A percentile compares a stretch with the other conserved stretches of the same genome.
phyloP scores from a whole-genome alignment of 2,888 invertebrate species.

The Apoda limacodes region DNA sequence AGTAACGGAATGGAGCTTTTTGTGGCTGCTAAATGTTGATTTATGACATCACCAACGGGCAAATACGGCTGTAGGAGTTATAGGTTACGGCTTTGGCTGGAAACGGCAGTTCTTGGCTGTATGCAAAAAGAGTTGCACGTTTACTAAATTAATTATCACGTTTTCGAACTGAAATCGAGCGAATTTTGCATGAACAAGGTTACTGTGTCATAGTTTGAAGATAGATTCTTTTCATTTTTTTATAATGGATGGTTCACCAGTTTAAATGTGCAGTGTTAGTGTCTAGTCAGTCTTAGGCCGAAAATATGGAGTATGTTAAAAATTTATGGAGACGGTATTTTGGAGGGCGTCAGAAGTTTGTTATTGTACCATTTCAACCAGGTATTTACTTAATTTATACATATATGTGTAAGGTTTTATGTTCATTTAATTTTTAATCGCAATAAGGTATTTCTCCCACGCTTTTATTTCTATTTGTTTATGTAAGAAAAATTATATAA shows the following conservation, averaged over 20 bases:
- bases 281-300: no score
- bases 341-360: conserved; percentile 40
- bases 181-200: no score
- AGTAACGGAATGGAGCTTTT: conserved; percentile 38
- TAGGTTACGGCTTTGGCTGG: conserved; percentile 29
- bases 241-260: no score
- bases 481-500: no score
- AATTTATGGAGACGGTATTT: conserved; percentile 50
- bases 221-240: no score
- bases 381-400: no score
- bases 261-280: no score
- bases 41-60: conserved; percentile 51
- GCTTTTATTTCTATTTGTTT: no score
- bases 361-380: conserved; percentile 57
- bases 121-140: conserved; percentile 45
- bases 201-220: no score
- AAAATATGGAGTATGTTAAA: conserved; percentile 53
- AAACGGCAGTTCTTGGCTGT: conserved; percentile 44
- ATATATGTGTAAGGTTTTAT: no score
- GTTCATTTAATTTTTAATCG: no score
- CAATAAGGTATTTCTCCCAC: no score
- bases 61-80: conserved; percentile 33
- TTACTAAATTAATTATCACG: conserved; percentile 40
- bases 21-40: conserved; percentile 35
- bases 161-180: conserved; percentile 24